Conservation (phyloP, 2,797 vertebrate species). For the Pyrocephalus nanus region DNA sequence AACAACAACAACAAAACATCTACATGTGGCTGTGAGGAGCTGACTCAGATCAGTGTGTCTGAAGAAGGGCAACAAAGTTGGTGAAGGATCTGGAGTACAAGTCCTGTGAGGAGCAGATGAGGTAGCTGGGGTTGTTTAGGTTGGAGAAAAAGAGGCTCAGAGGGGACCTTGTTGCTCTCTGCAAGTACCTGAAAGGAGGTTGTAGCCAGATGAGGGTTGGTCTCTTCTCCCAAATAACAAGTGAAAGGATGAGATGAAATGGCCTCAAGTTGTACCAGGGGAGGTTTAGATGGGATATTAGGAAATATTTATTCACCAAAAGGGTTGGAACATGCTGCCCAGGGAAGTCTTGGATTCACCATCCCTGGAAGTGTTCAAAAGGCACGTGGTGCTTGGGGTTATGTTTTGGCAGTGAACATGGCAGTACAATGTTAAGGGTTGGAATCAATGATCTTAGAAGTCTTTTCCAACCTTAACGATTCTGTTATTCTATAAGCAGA, state of each 20-base stretch:
- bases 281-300: background rate
- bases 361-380: background rate
- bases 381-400: background rate
- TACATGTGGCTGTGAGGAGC: background rate
- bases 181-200: background rate
- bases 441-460: background rate
- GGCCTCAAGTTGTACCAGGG: background rate
- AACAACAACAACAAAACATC: background rate
- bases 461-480: background rate
- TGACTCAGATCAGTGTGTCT: background rate
- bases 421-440: background rate
- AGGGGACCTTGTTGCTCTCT: background rate
- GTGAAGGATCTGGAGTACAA: background rate
- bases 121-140: background rate
- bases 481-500: background rate
- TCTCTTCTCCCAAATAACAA: background rate
- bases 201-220: accelerated
- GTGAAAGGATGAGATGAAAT: background rate
- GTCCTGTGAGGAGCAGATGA: background rate
- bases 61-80: background rate
- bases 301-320: background rate
- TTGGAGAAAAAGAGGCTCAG: background rate
- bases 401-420: background rate
- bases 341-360: background rate
- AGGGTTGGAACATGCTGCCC: background rate